Evolutionary conservation across 2,888 invertebrate species (phyloP).

Genomic region (Galerucella calmariensis): DNA sequence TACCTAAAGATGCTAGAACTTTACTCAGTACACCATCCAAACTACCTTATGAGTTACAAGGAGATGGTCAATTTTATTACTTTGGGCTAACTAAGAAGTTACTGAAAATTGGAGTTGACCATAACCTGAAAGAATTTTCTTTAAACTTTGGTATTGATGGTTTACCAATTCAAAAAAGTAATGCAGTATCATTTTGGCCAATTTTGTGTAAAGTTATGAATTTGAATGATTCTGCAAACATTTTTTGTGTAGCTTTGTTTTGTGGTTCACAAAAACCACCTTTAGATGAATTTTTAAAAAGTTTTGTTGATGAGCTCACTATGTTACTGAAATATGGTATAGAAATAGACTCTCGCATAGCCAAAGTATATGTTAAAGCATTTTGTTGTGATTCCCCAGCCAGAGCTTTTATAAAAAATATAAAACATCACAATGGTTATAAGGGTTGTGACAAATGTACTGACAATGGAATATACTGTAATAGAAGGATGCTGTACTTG

Average conservation of each 20-base stretch:
- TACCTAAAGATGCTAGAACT: not conserved
- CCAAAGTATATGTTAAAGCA: not conserved
- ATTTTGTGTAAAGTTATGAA: not conserved
- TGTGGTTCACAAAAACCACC: not conserved
- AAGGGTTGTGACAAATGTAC: too few relatives aligned
- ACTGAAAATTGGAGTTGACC: not conserved
- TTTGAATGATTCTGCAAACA: not conserved
- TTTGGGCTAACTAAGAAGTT: not conserved
- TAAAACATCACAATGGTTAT: too few relatives aligned
- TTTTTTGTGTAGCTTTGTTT: not conserved
- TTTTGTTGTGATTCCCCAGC: not conserved
- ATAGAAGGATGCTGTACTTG: too few relatives aligned
- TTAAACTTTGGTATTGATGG: not conserved
- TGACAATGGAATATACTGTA: too few relatives aligned
- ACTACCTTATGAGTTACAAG: not conserved
- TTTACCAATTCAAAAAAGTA: not conserved
- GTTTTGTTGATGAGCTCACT: not conserved
- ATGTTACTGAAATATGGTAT: not conserved
- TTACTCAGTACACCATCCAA: not conserved
- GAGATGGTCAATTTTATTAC: slow-evolving; percentile 1
- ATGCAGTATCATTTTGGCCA: not conserved
- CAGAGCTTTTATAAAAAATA: not conserved
- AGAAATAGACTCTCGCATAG: not conserved
- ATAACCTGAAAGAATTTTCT: not conserved
- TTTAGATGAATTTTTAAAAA: not conserved